Conservation (phyloP, 2,113 vertebrate species). For the Panurus biarmicus region DNA sequence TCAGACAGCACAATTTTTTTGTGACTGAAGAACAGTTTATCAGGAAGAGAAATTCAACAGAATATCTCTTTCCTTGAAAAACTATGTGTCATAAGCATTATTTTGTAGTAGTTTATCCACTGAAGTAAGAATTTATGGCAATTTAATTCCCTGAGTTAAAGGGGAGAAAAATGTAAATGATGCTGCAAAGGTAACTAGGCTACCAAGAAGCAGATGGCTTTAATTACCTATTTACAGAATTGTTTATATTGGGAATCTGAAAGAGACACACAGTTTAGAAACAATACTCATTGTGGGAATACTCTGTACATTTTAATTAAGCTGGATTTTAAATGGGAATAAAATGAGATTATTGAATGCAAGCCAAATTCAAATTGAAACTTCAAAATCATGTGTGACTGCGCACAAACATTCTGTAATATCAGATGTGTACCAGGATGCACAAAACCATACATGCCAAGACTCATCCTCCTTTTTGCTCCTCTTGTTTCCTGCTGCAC, state of each 20-base stretch:
- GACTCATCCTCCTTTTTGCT: neutral
- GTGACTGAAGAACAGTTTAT: neutral
- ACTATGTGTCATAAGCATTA: neutral
- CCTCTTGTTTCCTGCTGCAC: neutral
- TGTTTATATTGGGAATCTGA: slow-evolving; percentile 70
- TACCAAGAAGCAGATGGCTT: slow-evolving; percentile 73
- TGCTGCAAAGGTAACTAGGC: slow-evolving; percentile 61
- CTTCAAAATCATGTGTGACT: neutral
- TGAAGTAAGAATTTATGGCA: slow-evolving; percentile 51
- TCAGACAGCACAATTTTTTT: neutral
- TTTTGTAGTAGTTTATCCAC: slow-evolving; percentile 24
- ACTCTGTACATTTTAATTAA: slow-evolving; percentile 64
- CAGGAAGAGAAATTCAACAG: slow-evolving; percentile 41
- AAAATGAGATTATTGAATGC: slow-evolving; percentile 54
- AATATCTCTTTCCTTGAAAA: slow-evolving; percentile 1
- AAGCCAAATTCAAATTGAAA: slow-evolving; percentile 36
- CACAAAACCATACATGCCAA: neutral
- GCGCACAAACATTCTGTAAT: neutral
- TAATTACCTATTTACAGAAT: slow-evolving; percentile 72
- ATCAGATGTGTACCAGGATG: neutral
- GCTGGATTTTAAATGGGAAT: slow-evolving; percentile 48
- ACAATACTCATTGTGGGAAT: slow-evolving; percentile 69
- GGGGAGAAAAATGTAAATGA: slow-evolving; percentile 34
- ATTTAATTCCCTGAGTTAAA: slow-evolving; percentile 58
- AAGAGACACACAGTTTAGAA: slow-evolving; percentile 56